Conservation (phyloP, 1,140 invertebrate genomes). For the Zophobas atratus region DNA sequence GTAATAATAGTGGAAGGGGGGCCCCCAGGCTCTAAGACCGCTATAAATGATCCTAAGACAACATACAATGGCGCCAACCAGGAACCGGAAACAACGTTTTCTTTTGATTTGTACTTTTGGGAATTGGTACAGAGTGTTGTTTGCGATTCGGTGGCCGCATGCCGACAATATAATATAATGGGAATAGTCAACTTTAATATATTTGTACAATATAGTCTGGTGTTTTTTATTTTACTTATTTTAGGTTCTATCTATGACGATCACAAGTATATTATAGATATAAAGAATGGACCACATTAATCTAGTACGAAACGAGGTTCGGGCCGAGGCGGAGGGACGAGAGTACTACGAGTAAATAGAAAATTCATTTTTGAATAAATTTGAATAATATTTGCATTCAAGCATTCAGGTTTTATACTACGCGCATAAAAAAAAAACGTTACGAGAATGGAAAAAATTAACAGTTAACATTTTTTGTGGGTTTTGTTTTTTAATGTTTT, state of each 20-base stretch:
- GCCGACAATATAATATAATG: slow-evolving; percentile 32
- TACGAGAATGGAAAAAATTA: too few relatives aligned
- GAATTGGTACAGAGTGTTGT: slow-evolving; percentile 24
- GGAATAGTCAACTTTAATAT: slow-evolving; percentile 61
- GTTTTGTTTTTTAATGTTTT: too few relatives aligned
- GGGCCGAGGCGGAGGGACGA: too few relatives aligned
- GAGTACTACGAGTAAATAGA: too few relatives aligned
- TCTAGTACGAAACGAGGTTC: slow-evolving; percentile 44
- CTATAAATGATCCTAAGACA: slow-evolving; percentile 60
- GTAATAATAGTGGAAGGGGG: slow-evolving; percentile 54
- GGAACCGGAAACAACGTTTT: slow-evolving; percentile 16
- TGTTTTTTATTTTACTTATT: slow-evolving; percentile 61
- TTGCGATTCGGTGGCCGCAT: slow-evolving; percentile 33
- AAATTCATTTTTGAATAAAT: too few relatives aligned
- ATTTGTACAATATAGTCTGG: slow-evolving; percentile 66
- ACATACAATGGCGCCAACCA: slow-evolving; percentile 59
- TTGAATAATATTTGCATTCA: too few relatives aligned
- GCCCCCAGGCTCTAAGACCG: slow-evolving; percentile 45
- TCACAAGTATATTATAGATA: slow-evolving; percentile 59
- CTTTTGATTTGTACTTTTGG: background rate
- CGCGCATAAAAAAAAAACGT: too few relatives aligned
- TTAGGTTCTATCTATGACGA: slow-evolving; percentile 57
- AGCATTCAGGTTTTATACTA: too few relatives aligned
- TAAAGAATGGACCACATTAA: slow-evolving; percentile 56
- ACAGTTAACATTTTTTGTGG: too few relatives aligned